Conservation (phyloP, 2,113 vertebrate genomes). For the Rhabdornis inornatus region DNA sequence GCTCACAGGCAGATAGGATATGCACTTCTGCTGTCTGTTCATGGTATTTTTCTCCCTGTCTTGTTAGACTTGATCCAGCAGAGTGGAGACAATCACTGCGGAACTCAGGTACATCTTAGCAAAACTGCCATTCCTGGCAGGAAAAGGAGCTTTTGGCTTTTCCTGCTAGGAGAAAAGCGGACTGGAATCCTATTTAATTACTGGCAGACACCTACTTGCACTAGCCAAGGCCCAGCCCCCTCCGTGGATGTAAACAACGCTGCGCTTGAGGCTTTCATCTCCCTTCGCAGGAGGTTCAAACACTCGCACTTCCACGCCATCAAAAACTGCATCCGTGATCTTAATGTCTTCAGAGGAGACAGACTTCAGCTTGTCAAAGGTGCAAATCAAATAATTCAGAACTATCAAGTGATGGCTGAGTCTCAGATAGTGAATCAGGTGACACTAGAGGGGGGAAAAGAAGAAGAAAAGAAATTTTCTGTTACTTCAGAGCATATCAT, state of each 20-base stretch:
- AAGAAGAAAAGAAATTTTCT: not conserved
- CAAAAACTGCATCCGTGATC: slow-evolving; percentile 82
- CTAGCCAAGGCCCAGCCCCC: slow-evolving; percentile 93
- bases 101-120: not conserved
- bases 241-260: slow-evolving; percentile 89
- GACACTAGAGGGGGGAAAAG: slow-evolving; percentile 69
- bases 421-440: slow-evolving; percentile 82
- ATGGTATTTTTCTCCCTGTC: not conserved
- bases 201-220: slow-evolving; percentile 80
- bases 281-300: slow-evolving; percentile 75
- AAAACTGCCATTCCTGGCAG: not conserved
- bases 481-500: not conserved
- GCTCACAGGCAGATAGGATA: not conserved
- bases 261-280: slow-evolving; percentile 75
- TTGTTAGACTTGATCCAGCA: not conserved
- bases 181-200: not conserved
- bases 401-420: slow-evolving; percentile 81
- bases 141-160: not conserved
- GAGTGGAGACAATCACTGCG: not conserved
- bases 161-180: not conserved
- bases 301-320: slow-evolving; percentile 83
- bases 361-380: slow-evolving; percentile 79
- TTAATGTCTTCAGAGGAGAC: slow-evolving; percentile 72
- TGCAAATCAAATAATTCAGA: slow-evolving; percentile 80
- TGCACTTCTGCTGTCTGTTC: not conserved